A percentile compares a stretch with the other conserved stretches of the same genome.
Conservation (phyloP, 1,140 invertebrate genomes). For the Papilio glaucus region DNA sequence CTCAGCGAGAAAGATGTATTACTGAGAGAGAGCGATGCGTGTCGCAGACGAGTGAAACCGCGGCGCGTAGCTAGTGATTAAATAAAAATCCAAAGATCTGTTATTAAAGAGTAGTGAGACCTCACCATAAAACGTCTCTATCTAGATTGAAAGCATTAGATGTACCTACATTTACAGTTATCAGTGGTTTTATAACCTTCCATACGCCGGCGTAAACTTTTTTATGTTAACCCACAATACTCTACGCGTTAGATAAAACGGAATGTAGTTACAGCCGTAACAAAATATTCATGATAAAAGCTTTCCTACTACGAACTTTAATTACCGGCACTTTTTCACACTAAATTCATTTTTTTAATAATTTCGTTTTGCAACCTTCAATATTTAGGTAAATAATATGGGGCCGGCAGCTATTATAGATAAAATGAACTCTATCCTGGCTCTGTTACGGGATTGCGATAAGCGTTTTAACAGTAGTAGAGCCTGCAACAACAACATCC, state of each 20-base stretch:
- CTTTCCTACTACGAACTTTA: constrained; percentile 12
- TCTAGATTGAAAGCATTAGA: constrained; percentile 23
- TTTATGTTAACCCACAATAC: constrained; percentile 28
- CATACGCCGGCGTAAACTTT: constrained; percentile 29
- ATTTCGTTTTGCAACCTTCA: neutral
- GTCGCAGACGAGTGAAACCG: no score
- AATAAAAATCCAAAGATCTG: constrained; percentile 1
- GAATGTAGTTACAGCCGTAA: constrained; percentile 23
- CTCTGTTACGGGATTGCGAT: no score
- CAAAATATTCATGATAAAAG: constrained; percentile 26
- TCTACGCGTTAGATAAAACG: constrained; percentile 1
- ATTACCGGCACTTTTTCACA: neutral
- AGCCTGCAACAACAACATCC: no score
- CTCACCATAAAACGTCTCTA: constrained; percentile 18
- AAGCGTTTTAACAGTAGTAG: no score
- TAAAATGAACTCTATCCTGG: no score
- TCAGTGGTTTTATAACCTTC: constrained; percentile 14
- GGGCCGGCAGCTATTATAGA: no score
- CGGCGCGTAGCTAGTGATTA: no score
- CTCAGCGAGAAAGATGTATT: no score
- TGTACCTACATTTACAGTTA: constrained; percentile 30
- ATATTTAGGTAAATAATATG: no score
- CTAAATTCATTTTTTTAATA: neutral
- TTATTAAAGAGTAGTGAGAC: neutral
- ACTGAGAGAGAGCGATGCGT: no score